Base-by-base conservation (phyloP, 2,113 vertebrate genomes). In the Seriola quinqueradiata region DNA sequence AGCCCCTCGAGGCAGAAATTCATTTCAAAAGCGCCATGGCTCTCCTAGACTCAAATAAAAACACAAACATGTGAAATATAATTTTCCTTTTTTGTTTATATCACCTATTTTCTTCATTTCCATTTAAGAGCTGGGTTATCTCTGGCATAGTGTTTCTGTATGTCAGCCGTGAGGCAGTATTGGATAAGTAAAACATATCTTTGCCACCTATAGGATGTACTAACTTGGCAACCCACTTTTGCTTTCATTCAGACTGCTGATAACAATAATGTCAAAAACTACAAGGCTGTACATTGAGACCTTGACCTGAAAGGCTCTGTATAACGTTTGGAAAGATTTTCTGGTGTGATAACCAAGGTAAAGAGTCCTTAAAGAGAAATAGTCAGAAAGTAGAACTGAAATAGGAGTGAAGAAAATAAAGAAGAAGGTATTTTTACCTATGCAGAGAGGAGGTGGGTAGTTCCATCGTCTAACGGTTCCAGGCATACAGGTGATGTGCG, bases 401-500 rank as follows among this genome's bases (percentile, higher is more conserved):
- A 70, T 0, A 54, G 9, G 61, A 34, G 11, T 21, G 58, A 10
- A 71, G 16, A 21, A 46, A 4, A 34, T 25, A 44, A 25, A 61
- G 11, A 11, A 42, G 21, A 64, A 57, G 14, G 16, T 25, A 9
- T 69, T 77, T 81, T 91, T 97, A 99, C 98, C 98, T 0, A 99
- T 98, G 85, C 98, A 99, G 61, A 99, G 97, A 0, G 98, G 98
- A 1, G 98, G 97, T 0, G 98, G 98, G 85, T 97, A 99, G 89
- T 99, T 99, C 98, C 98, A 99, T 71, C 98, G 96, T 23, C 98
- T 95, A 54, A 99, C 97, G 0, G 98, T 98, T 65, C 98, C 98
- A 0, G 98, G 98, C 98, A 99, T 99, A 90, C 98, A 99, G 87
- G 97, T 98, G 74, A 99, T 99, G 88, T 99, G 98, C 0, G 98